Conservation (phyloP, 1,140 invertebrate genomes). For the Drosophila bifasciata region DNA sequence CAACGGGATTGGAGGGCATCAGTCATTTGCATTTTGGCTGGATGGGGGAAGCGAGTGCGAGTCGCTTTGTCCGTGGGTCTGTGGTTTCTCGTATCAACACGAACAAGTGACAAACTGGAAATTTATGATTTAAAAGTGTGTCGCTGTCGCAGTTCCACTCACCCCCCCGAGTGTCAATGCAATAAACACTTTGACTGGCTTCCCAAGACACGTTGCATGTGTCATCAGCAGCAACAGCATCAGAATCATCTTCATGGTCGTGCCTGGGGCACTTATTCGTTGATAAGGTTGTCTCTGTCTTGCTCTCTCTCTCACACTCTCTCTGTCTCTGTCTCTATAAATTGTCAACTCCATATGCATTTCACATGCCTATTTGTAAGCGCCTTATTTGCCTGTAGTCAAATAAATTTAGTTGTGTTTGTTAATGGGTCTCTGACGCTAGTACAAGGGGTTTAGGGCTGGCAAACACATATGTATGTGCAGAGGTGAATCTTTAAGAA, state of each 20-base stretch:
- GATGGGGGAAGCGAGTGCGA: neutral
- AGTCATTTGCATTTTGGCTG: constrained; percentile 72
- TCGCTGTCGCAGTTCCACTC: constrained; percentile 50
- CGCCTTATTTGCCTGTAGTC: constrained; percentile 61
- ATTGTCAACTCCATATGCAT: constrained; percentile 71
- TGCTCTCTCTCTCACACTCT: constrained; percentile 18
- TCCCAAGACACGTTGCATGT: constrained; percentile 64
- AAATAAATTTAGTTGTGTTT: constrained; percentile 68
- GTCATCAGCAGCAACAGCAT: constrained; percentile 48
- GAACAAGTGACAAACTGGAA: constrained; percentile 76
- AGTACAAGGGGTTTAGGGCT: constrained; percentile 33
- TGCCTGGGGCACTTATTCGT: constrained; percentile 51
- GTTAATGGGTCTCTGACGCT: constrained; percentile 52
- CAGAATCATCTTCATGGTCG: constrained; percentile 20
- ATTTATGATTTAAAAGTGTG: constrained; percentile 80
- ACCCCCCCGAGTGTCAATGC: constrained; percentile 65
- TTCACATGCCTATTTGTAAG: constrained; percentile 47
- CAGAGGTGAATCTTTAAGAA: too few species aligned
- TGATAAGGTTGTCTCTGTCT: constrained; percentile 55
- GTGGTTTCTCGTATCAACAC: constrained; percentile 57
- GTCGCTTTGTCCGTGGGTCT: constrained; percentile 18
- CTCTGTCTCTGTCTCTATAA: constrained; percentile 41
- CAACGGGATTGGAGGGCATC: constrained; percentile 63
- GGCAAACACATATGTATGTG: neutral
- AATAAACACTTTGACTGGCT: constrained; percentile 68